Conservation (phyloP, 2,888 invertebrate genomes). For the Yponomeuta plumbellus region DNA sequence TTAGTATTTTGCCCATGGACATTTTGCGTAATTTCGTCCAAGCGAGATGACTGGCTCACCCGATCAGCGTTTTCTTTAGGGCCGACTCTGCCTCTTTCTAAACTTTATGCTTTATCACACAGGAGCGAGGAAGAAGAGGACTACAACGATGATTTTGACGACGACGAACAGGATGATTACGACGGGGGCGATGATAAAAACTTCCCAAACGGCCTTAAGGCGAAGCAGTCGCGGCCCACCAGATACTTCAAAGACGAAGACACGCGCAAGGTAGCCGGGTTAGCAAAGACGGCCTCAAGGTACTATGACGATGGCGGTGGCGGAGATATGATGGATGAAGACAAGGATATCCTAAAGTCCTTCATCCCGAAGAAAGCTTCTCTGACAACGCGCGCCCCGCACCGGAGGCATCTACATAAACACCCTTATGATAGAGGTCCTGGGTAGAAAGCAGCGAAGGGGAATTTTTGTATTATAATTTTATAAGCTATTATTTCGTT, state of each 20-base stretch:
- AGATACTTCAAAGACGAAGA: not conserved
- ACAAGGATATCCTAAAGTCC: conserved; percentile 42
- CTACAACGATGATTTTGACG: conserved; percentile 51
- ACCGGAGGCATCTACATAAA: conserved; percentile 72
- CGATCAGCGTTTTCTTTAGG: too few relatives aligned
- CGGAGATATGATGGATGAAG: conserved; percentile 55
- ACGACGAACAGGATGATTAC: conserved; percentile 35
- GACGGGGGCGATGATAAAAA: not conserved
- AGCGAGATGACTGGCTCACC: too few relatives aligned
- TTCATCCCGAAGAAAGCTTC: conserved; percentile 31
- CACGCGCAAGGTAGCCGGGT: conserved; percentile 34
- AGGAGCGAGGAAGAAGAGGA: conserved; percentile 47
- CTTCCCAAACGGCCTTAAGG: not conserved
- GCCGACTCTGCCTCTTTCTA: too few relatives aligned
- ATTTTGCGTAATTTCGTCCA: too few relatives aligned
- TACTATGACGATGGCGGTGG: conserved; percentile 51
- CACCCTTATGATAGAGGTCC: conserved; percentile 71
- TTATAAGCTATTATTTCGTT: conserved; percentile 2
- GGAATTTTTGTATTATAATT: conserved; percentile 11
- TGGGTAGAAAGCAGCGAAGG: conserved; percentile 25
- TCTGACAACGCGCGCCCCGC: conserved; percentile 42
- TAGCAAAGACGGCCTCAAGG: conserved; percentile 36
- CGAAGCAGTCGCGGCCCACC: not conserved
- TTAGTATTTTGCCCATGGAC: too few relatives aligned
- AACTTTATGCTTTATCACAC: conserved; percentile 6